Percentiles rank a stretch among this genome's conserved stretches.
Evolutionary conservation across 2,797 vertebrate species (phyloP).

Genomic region (Arrhamphus sclerolepis): DNA sequence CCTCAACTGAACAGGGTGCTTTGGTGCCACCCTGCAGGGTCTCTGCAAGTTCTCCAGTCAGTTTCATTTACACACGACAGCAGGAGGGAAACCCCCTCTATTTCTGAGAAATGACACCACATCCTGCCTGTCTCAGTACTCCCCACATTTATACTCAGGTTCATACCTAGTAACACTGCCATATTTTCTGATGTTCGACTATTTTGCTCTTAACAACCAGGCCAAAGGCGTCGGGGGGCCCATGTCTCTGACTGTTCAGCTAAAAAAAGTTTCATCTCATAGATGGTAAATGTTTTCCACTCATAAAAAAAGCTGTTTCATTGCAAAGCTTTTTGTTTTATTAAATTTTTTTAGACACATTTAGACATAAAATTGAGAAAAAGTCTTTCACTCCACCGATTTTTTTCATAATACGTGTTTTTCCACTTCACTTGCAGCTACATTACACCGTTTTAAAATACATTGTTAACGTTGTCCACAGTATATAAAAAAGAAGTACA

Average conservation of each 20-base stretch:
- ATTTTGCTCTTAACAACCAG: constrained; percentile 63
- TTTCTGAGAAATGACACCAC: constrained; percentile 45
- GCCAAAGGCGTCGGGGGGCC: constrained; percentile 35
- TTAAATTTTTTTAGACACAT: constrained; percentile 8
- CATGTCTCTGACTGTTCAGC: constrained; percentile 11
- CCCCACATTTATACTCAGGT: constrained; percentile 19
- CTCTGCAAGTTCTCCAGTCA: constrained; percentile 66
- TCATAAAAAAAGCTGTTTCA: constrained; percentile 15
- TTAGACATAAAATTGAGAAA: constrained; percentile 9
- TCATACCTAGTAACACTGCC: constrained; percentile 48
- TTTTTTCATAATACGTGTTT: too few species aligned
- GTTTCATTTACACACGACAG: constrained; percentile 58
- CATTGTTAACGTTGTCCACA: constrained; percentile 10
- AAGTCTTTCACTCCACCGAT: constrained; percentile 2
- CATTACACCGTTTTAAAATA: constrained; percentile 17
- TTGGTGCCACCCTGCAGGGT: constrained; percentile 44
- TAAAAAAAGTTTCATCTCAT: constrained; percentile 23
- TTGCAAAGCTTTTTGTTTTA: too few species aligned
- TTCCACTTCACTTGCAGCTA: constrained; percentile 9
- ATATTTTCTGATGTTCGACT: constrained; percentile 58
- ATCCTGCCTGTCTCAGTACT: constrained; percentile 42
- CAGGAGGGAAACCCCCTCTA: constrained; percentile 48
- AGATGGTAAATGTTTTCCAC: constrained; percentile 24
- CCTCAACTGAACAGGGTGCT: constrained; percentile 41
- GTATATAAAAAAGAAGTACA: constrained; percentile 18